These are phyloP conservation scores for Eidolon helvum DNA, from an alignment of 2,113 vertebrate species.

Conservation along the genomic window DNA sequence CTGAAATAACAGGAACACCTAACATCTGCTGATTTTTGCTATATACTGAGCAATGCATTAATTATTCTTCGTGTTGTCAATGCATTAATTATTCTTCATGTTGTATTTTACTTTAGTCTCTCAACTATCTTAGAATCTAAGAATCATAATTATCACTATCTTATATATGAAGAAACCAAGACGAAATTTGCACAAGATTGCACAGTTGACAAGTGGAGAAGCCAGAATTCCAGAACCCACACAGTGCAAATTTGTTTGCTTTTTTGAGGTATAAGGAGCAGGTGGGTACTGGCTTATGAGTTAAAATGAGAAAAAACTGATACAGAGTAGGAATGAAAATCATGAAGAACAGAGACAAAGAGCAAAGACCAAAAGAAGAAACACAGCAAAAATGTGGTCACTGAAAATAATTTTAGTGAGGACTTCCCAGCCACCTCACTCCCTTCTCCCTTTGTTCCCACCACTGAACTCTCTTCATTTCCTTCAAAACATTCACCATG, in stretches of 20 bases:
- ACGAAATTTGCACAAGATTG: neutral
- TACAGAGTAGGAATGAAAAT: neutral
- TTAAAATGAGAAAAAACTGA: neutral
- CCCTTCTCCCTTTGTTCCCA: neutral
- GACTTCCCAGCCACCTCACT: neutral
- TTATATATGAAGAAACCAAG: neutral
- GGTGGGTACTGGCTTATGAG: neutral
- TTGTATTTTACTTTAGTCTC: slow-evolving; percentile 30
- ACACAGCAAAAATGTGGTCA: neutral
- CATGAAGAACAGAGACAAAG: neutral
- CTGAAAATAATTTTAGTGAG: neutral
- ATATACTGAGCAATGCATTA: neutral
- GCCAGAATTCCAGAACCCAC: neutral
- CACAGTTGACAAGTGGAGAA: neutral
- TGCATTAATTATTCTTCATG: neutral
- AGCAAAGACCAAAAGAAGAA: neutral
- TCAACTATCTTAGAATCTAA: neutral
- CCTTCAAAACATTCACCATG: neutral
- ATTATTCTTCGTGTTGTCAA: neutral
- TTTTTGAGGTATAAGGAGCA: neutral
- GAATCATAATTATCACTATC: neutral
- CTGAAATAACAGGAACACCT: neutral
- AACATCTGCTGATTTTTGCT: neutral
- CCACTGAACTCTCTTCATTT: neutral
- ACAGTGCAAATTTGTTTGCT: neutral